Evolutionary conservation across 2,113 vertebrate species (phyloP).

Genomic region (Orthonyx spaldingii): DNA sequence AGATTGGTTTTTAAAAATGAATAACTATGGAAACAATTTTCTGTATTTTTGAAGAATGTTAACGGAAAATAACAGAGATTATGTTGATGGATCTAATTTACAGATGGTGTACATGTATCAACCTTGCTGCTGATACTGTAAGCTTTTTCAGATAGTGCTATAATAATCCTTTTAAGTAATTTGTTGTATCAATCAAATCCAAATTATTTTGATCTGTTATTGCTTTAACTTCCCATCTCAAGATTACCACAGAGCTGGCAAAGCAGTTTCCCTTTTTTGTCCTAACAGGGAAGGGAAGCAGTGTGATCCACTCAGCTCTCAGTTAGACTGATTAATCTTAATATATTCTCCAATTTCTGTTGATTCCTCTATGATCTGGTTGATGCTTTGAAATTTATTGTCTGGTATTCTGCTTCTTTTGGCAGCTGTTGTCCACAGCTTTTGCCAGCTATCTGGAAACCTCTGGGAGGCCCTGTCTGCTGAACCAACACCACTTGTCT

Average conservation of each 20-base stretch:
- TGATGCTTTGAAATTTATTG: background rate
- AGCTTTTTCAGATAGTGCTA: background rate
- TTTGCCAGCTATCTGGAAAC: background rate
- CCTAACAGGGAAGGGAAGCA: background rate
- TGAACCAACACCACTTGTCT: background rate
- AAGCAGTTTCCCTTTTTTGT: background rate
- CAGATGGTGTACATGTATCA: background rate
- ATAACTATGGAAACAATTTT: background rate
- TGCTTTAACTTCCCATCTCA: background rate
- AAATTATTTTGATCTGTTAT: background rate
- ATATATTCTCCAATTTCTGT: background rate
- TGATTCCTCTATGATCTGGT: background rate
- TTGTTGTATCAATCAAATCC: background rate
- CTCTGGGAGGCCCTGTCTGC: background rate
- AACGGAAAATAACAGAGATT: slow-evolving; percentile 2
- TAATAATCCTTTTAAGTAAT: background rate
- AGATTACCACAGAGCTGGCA: background rate
- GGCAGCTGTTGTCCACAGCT: background rate
- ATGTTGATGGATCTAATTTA: background rate
- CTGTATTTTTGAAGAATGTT: background rate
- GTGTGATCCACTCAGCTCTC: background rate
- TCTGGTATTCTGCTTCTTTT: background rate
- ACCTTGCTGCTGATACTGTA: background rate
- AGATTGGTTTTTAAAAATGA: background rate
- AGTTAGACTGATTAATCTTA: background rate